Evolutionary conservation across 2,113 vertebrate genomes (phyloP), one percentile per base, ranked within the genome.

Genomic region (Numenius arquata): DNA sequence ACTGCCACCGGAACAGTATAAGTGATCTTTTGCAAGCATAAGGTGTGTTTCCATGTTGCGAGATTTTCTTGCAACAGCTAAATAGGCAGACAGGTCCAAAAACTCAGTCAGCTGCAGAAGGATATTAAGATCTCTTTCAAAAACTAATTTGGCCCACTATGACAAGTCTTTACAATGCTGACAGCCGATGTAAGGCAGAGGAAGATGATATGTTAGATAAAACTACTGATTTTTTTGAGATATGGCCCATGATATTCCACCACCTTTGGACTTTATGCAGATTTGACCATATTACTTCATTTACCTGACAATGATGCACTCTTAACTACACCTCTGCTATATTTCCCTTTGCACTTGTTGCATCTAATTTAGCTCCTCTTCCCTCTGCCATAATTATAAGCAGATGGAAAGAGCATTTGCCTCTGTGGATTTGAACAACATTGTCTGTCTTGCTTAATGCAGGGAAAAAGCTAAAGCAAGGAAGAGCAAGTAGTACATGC

Each of bases 381-480:
- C 30, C 63, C 72, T 81, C 79, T 85, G 41, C 41, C 27, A 29
- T 59, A 77, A 84, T 81, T 90, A 68, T 27, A 79, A 83, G n/a
- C 48, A 95, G 80, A 45, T 27, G 43, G 71, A 94, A 94, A 72
- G 22, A 53, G 45, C n/a, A 56, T 90, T 91, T 91, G 52, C 68
- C 63, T 95, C 65, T 41, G 25, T 36, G 78, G 84, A 81, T 95
- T 93, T 81, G 52, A 89, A 89, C n/a, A 88, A 71, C 41, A 56
- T 11, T 94, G 63, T 38, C 83, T 91, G 66, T 81, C 80, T 91
- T 81, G 36, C 52, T 92, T 80, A 81, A 67, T 1, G 8, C 29
- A 72, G 48, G 67, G 47, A 13, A 95, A 88, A 90, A 73, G 27
- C 52, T 84, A 27, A 94, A 96, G 56, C 19, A 75, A 92, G 85